phyloP scores from a whole-genome alignment of 2,113 vertebrate genomes.

The Eudyptes chrysolophus region DNA sequence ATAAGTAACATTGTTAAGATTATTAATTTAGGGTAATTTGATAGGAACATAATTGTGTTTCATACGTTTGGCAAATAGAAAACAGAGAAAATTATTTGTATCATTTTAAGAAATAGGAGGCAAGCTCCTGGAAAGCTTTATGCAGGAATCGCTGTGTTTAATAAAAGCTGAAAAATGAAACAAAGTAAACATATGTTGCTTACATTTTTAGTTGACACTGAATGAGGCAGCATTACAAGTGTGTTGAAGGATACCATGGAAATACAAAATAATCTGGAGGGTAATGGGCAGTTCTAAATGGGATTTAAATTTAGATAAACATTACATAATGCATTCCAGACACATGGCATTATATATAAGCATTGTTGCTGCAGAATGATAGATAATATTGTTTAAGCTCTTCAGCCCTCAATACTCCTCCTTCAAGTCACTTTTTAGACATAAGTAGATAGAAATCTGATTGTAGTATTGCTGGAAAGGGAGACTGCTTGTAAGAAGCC shows the following conservation, averaged over 20 bases:
- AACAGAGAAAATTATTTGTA: neutral
- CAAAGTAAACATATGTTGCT: neutral
- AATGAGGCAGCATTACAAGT: neutral
- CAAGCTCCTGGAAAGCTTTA: neutral
- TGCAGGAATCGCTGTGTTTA: neutral
- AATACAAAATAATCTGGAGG: constrained; percentile 23
- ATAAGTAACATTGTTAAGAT: neutral
- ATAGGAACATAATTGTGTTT: neutral
- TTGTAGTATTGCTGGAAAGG: neutral
- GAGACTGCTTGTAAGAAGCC: neutral
- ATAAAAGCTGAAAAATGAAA: neutral
- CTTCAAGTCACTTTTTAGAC: neutral
- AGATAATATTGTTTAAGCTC: neutral
- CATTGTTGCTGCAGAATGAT: neutral
- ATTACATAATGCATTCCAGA: neutral
- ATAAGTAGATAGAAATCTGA: neutral
- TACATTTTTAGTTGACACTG: neutral
- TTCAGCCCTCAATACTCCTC: neutral
- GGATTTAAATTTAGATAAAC: constrained; percentile 28
- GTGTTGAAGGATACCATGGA: neutral
- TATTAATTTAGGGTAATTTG: neutral
- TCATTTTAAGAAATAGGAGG: neutral
- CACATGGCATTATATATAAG: neutral
- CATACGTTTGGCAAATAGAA: neutral
- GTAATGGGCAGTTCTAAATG: constrained; percentile 7